phyloP scores from a whole-genome alignment of 2,113 vertebrate genomes.

The Psittacula cyanocephala region DNA sequence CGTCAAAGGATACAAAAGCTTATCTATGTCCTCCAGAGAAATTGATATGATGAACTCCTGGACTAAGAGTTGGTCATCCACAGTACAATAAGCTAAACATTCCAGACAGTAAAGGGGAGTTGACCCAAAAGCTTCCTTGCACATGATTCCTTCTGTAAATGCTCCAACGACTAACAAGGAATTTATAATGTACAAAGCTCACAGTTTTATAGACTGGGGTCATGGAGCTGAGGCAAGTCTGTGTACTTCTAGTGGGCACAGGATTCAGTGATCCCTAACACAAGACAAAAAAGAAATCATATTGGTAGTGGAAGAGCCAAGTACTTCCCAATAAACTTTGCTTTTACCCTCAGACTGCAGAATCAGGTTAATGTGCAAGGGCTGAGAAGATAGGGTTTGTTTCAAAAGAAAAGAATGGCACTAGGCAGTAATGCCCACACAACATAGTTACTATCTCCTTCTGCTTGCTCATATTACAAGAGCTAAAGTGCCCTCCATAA shows the following conservation, averaged over 20 bases:
- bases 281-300: not conserved
- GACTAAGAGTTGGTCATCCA: not conserved
- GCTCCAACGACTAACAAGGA: not conserved
- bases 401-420: not conserved
- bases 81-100: not conserved
- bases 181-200: not conserved
- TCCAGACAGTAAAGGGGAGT: not conserved
- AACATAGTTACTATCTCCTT: not conserved
- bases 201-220: not conserved
- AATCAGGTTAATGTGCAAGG: not conserved
- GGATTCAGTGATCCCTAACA: not conserved
- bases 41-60: not conserved
- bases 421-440: not conserved
- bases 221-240: not conserved
- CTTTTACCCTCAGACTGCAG: not conserved
- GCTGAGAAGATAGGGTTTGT: not conserved
- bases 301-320: not conserved
- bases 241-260: not conserved
- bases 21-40: not conserved
- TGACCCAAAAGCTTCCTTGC: not conserved
- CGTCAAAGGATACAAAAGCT: not conserved
- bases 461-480: not conserved
- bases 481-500: not conserved
- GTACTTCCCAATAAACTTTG: not conserved
- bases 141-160: not conserved